These are phyloP conservation scores for Dicyrtomina minuta DNA, from an alignment of 2,888 invertebrate species.

Conservation along the genomic window DNA sequence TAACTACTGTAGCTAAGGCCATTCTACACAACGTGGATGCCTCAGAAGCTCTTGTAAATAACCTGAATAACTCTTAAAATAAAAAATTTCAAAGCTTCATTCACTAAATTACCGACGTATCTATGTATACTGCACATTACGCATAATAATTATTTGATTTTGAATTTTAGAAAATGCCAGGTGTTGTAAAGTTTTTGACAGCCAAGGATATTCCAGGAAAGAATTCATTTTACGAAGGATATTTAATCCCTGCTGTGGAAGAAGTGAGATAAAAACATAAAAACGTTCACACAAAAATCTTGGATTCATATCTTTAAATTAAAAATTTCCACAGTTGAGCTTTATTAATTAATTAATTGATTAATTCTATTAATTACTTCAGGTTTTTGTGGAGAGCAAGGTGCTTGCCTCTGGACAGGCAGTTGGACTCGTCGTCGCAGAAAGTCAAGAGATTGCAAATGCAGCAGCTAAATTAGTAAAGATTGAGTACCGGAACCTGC, in stretches of 20 bases:
- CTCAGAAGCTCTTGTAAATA: slow-evolving; percentile 67
- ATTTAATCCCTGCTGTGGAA: slow-evolving; percentile 6
- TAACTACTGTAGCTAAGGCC: slow-evolving; percentile 63
- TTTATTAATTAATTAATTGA: not conserved
- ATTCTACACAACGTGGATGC: slow-evolving; percentile 66
- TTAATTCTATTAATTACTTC: not conserved
- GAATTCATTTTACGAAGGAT: slow-evolving; percentile 60
- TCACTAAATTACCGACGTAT: not conserved
- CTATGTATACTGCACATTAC: not conserved
- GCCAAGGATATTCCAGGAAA: no score
- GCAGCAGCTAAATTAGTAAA: slow-evolving; percentile 56
- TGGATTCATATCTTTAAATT: no score
- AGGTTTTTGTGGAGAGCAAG: slow-evolving; percentile 56
- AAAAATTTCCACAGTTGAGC: no score
- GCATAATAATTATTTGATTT: not conserved
- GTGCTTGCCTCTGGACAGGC: slow-evolving; percentile 57
- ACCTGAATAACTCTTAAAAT: slow-evolving; percentile 42
- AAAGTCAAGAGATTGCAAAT: slow-evolving; percentile 53
- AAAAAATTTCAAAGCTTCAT: no score
- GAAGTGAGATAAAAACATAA: no score
- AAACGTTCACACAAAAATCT: no score
- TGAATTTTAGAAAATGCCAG: slow-evolving; percentile 62
- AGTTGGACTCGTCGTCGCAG: slow-evolving; percentile 57
- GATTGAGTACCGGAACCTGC: slow-evolving; percentile 56
- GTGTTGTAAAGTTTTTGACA: slow-evolving; percentile 67